Evolutionary conservation across 2,888 invertebrate genomes (phyloP), one percentile per base, ranked within the genome.

Genomic region (Ophion ellenae): DNA sequence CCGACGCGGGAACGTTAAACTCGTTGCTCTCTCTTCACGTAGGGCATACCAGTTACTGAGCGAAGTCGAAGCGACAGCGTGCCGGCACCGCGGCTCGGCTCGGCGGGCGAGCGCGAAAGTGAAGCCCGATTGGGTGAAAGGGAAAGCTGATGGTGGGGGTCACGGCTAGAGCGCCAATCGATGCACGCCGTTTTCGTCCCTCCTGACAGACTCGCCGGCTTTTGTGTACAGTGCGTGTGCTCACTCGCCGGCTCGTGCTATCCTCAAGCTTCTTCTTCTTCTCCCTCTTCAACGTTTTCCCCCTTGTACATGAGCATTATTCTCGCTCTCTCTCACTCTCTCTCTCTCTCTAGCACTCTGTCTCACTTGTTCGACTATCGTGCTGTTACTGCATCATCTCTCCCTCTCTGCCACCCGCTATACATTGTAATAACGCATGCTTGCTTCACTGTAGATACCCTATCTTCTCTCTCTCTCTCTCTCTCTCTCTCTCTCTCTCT

Each of bases 121-220:
- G 93, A 94, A 92, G 92, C 90, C 93, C 93, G 91, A 94, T 94
- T 94, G 94, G 94, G 93, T 94, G 94, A 94, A 94, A 94, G 94
- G 92, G 94, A 94, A 94, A 94, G 94, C 93, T 86, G 82, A 89
- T 94, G 94, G 94, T 94, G 94, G 94, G 93, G 94, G 93, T 93
- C 93, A 93, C 91, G 93, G 93, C 93, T 93, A 93, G 91, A 88
- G 92, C 92, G 91, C 93, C 94, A 94, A 94, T 94, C 94, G 93
- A 94, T 94, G 94, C 90, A 89, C 92, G 89, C 90, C 91, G 90
- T 91, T 91, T 87, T 88, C 90, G 89, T 89, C 89, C 90, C 90
- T 88, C 89, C 84, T 75, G 74, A 61, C 61, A 83, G 80, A 80
- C 85, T 79, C 80, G 76, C 85, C 89, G 90, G 75, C 87, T 78